A percentile compares a stretch with the other conserved stretches of the same genome.
Evolutionary conservation across 2,113 vertebrate species (phyloP).

Genomic region (Tachysurus vachellii): DNA sequence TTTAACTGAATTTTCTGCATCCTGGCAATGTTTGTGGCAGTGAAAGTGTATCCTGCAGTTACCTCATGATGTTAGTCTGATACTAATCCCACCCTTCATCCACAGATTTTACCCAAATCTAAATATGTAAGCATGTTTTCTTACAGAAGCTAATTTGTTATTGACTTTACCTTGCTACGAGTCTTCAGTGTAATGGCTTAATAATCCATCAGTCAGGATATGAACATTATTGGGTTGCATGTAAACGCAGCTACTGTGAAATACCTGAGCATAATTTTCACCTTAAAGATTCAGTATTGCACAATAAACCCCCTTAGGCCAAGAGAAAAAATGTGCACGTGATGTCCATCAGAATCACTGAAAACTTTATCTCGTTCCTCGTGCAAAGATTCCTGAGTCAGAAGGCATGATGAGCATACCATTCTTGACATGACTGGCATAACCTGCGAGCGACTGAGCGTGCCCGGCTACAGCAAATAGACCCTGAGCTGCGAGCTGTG

Average conservation of each 20-base stretch:
- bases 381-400: slow-evolving; percentile 38
- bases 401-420: slow-evolving; percentile 43
- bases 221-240: not conserved
- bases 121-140: not conserved
- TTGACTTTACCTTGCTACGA: not conserved
- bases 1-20: no score
- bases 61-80: not conserved
- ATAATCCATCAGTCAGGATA: not conserved
- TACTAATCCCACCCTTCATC: not conserved
- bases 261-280: not conserved
- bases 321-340: slow-evolving; percentile 17
- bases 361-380: slow-evolving; percentile 25
- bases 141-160: not conserved
- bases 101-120: not conserved
- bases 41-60: not conserved
- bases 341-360: not conserved
- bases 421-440: slow-evolving; percentile 66
- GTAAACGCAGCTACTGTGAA: no score
- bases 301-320: slow-evolving; percentile 3
- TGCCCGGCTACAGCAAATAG: slow-evolving; percentile 28
- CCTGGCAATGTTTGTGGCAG: not conserved
- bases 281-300: not conserved
- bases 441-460: slow-evolving; percentile 46
- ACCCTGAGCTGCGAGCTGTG: not conserved
- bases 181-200: not conserved